Evolutionary conservation across 2,888 invertebrate genomes (phyloP), one percentile per base, ranked within the genome.

Genomic region (Melanophora roralis): DNA sequence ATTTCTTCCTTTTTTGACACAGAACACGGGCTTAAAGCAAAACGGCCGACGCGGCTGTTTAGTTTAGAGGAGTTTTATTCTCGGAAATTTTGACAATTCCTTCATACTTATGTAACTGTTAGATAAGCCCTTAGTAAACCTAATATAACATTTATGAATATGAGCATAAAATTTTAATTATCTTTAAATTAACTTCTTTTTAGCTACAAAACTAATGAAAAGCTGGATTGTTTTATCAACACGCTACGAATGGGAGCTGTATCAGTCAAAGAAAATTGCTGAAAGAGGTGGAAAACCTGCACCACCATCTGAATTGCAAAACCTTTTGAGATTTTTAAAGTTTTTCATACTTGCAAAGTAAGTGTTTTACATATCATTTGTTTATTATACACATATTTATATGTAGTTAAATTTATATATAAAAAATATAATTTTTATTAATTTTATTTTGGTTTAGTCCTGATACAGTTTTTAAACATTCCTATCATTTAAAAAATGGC

Each of bases 161-260:
- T n/a, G n/a, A n/a, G n/a, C n/a, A n/a, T n/a, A n/a, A n/a, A n/a
- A n/a, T n/a, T n/a, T n/a, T n/a, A n/a, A n/a, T n/a, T n/a, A n/a
- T n/a, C n/a, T n/a, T n/a, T n/a, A n/a, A n/a, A n/a, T n/a, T n/a
- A n/a, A n/a, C n/a, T n/a, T n/a, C 0, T 14, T 27, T 49, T 55
- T 34, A 85, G 88, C 87, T n/a, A 87, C 88, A 7, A 88, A 87
- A 68, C 80, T 88, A 2, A 85, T 89, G 82, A 87, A 85, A 62
- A 71, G 49, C 4, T 89, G 89, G 88, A 67, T 88, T 9, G 76
- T 84, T 3, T 69, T 88, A 6, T 71, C 78, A 36, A 84, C 86
- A 2, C 87, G 88, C 21, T 88, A 84, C 69, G 88, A 89, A 60
- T 88, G 88, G 85, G 87, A 89, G 78, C 7, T 85, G 27, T 27